phyloP scores from a whole-genome alignment of 1,140 invertebrate genomes.

The Cotesia vestalis region DNA sequence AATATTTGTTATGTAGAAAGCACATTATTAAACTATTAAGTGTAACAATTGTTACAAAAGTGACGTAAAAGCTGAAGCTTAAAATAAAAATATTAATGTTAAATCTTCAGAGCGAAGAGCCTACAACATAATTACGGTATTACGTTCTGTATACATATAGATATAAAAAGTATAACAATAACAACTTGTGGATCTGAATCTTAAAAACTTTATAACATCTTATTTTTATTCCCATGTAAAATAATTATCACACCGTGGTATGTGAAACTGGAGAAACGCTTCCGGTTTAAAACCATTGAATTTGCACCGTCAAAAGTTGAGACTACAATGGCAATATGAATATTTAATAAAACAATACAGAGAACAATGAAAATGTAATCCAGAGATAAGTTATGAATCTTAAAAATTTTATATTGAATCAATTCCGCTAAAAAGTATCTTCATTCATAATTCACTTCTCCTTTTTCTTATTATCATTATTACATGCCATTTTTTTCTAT shows the following conservation, averaged over 20 bases:
- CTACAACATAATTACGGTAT: background rate
- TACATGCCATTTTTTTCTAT: no score
- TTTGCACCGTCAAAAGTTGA: background rate
- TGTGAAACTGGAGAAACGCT: conserved; percentile 64
- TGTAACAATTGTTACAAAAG: background rate
- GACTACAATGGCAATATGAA: conserved; percentile 4
- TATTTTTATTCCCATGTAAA: conserved; percentile 30
- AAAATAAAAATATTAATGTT: background rate
- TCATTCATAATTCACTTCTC: no score
- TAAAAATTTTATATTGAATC: background rate
- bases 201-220: conserved; percentile 25
- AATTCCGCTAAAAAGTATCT: background rate
- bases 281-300: conserved; percentile 50
- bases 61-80: background rate
- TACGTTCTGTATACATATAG: background rate
- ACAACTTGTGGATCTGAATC: background rate
- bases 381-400: background rate
- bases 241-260: conserved; percentile 59
- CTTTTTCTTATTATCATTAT: background rate
- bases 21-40: no score
- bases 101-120: conserved; percentile 2
- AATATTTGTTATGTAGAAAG: no score
- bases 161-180: background rate
- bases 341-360: background rate
- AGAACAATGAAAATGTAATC: background rate